Base-by-base conservation (phyloP, 2,797 vertebrate species). In the Karalla daura region DNA sequence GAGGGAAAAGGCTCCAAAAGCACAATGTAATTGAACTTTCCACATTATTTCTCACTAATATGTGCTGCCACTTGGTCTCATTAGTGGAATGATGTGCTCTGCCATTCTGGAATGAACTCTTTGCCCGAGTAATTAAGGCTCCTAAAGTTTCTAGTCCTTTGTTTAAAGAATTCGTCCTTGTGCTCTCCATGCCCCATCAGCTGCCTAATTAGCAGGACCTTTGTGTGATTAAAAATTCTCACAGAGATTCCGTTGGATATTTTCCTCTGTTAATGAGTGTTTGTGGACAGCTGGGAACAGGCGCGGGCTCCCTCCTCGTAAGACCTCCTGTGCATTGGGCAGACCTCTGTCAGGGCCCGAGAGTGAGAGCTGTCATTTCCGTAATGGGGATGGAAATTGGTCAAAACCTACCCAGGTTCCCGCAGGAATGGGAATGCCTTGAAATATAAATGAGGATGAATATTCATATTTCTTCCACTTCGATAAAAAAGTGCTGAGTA, bases 381-480 rank as follows among this genome's bases (percentile, higher is more conserved):
- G 94, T 96, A 96, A 97, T 94, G 95, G 94, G 95, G 93, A 96
- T 95, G 95, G 93, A 96, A 96, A 96, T 95, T 95, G 96, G 95
- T 96, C 94, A 94, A 95, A 96, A 95, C 93, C 95, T 88, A 94
- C 88, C 92, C 63, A 84, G 84, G 89, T 91, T 93, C 96, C 96
- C 93, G 86, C 88, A 94, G 96, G 96, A 96, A 91, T 93, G 94
- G 94, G 96, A 91, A 95, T 94, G 94, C 95, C 96, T 96, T 99
- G 96, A 98, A 99, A 98, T 97, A 98, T 97, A 97, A 98, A 98
- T 98, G 96, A 99, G 95, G 95, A 98, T 98, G 97, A 99, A 99
- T 99, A 99, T 99, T 99, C 97, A 99, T 99, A 97, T 97, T 97
- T 95, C 66, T 89, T 85, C 84, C 70, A 84, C 84, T 89, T 88